phyloP scores from a whole-genome alignment of 23 tunicate species.

The Trididemnum miniatum region DNA sequence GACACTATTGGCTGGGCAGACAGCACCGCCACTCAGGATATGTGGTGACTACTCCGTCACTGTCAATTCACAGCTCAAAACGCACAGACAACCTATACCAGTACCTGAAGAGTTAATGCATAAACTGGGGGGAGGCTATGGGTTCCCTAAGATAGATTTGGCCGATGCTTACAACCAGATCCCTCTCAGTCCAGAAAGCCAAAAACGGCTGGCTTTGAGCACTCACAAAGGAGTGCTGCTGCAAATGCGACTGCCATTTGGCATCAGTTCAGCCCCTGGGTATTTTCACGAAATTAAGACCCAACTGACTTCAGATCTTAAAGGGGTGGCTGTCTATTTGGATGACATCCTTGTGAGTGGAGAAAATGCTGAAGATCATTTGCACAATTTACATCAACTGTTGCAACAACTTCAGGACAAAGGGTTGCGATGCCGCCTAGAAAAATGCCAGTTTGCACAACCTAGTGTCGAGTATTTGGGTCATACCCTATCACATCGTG shows the following conservation, averaged over 20 bases:
- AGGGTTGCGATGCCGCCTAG: conserved; percentile 40
- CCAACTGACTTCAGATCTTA: conserved; percentile 22
- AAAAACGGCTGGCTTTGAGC: conserved; percentile 43
- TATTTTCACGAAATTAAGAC: conserved; percentile 37
- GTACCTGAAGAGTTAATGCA: conserved; percentile 39
- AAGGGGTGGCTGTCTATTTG: conserved; percentile 36
- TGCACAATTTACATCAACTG: conserved; percentile 22
- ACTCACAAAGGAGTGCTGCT: conserved; percentile 20
- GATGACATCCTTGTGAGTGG: conserved; percentile 51
- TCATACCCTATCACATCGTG: conserved; percentile 14
- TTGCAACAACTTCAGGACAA: conserved; percentile 21
- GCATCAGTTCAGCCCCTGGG: conserved; percentile 32
- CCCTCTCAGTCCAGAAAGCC: conserved; percentile 29
- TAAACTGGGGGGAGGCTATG: conserved; percentile 30
- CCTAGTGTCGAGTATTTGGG: conserved; percentile 34
- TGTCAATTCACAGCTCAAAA: conserved; percentile 27
- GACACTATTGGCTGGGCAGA: conserved; percentile 4
- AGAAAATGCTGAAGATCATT: conserved; percentile 15
- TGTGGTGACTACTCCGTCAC: conserved; percentile 48
- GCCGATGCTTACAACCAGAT: conserved; percentile 54
- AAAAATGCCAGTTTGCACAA: conserved; percentile 43
- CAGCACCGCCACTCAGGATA: not conserved
- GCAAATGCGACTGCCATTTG: conserved; percentile 32
- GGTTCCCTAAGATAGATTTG: conserved; percentile 41
- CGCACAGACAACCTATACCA: conserved; percentile 34